Percentiles rank a stretch among this genome's conserved stretches.
phyloP scores from a whole-genome alignment of 2,888 invertebrate species.

The Aproaerema taeniolella region DNA sequence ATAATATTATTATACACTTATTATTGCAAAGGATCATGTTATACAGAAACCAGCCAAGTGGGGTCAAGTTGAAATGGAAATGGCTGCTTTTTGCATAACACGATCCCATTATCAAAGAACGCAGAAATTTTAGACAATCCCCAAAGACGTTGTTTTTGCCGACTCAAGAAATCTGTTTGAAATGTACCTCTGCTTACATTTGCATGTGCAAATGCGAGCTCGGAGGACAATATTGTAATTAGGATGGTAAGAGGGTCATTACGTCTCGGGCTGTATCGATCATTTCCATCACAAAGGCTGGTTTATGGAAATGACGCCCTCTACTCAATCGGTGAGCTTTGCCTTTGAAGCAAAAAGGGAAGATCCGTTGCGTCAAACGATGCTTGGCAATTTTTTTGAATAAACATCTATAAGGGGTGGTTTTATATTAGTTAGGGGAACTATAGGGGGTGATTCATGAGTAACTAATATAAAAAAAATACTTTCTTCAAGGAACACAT shows the following conservation, averaged over 20 bases:
- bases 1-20: not conserved
- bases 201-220: conserved; percentile 6
- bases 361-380: too few species aligned
- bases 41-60: not conserved
- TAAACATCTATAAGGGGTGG: too few species aligned
- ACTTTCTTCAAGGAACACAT: too few species aligned
- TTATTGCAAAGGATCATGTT: not conserved
- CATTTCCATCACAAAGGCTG: conserved; percentile 23
- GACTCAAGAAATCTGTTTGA: too few species aligned
- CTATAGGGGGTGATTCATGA: too few species aligned
- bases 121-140: too few species aligned
- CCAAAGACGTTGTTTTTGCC: too few species aligned
- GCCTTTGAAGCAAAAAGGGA: too few species aligned
- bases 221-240: conserved; percentile 29
- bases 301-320: conserved; percentile 14
- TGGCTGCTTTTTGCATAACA: not conserved
- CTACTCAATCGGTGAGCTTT: conserved; percentile 1
- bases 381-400: too few species aligned
- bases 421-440: too few species aligned
- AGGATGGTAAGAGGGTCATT: conserved; percentile 32
- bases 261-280: conserved; percentile 14
- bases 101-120: not conserved
- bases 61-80: not conserved
- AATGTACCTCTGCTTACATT: not conserved
- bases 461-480: too few species aligned